Conservation (phyloP, 2,113 vertebrate species). For the Myotis lucifugus region DNA sequence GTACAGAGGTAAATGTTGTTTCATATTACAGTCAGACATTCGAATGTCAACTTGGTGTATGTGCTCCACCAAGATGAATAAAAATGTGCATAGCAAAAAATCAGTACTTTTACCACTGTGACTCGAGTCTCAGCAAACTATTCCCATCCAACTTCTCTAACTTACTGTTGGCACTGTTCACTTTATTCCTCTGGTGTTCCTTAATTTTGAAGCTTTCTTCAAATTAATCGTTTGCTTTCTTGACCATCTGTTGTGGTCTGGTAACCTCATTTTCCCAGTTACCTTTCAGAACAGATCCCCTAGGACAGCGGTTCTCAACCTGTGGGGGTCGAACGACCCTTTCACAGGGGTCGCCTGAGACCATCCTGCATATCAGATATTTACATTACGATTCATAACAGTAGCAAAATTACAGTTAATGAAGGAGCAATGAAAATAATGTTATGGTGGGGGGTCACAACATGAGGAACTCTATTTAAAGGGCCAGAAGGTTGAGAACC, state of each 20-base stretch:
- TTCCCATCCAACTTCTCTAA: background rate
- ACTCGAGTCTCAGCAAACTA: background rate
- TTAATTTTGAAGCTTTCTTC: conserved; percentile 20
- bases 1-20: background rate
- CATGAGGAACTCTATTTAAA: too few relatives aligned
- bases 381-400: too few relatives aligned
- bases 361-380: too few relatives aligned
- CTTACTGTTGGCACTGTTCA: background rate
- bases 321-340: too few relatives aligned
- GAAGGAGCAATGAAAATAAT: too few relatives aligned
- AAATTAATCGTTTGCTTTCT: conserved; percentile 10
- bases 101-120: background rate
- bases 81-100: background rate
- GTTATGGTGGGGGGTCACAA: too few relatives aligned
- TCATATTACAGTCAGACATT: background rate
- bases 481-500: too few relatives aligned
- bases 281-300: background rate
- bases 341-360: too few relatives aligned
- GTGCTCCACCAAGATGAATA: background rate
- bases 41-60: background rate
- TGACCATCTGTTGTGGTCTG: background rate
- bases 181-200: background rate
- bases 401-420: too few relatives aligned
- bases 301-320: background rate
- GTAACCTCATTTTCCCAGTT: background rate